phyloP scores from a whole-genome alignment of 2,888 invertebrate species.

The Lobophora halterata region DNA sequence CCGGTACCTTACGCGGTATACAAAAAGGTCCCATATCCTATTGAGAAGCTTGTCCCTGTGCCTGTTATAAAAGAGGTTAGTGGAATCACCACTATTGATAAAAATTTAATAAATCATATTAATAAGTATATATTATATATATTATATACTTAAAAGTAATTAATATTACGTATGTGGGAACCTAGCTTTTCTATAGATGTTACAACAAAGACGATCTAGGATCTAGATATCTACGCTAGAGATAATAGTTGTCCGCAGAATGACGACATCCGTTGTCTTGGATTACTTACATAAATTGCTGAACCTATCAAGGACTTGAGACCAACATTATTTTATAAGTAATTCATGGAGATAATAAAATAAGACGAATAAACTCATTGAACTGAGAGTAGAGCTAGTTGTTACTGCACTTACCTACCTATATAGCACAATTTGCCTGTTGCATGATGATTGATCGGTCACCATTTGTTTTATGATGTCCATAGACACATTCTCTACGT shows the following conservation, averaged over 20 bases:
- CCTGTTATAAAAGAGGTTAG: constrained; percentile 86
- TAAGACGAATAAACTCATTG: constrained; percentile 4
- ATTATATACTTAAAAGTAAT: too few species aligned
- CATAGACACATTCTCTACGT: too few species aligned
- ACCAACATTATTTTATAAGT: too few species aligned
- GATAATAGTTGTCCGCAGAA: constrained; percentile 9
- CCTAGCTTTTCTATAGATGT: too few species aligned
- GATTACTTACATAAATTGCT: not conserved
- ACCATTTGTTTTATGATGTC: too few species aligned
- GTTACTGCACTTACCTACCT: too few species aligned
- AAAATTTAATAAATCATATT: constrained; percentile 10
- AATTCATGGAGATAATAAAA: too few species aligned
- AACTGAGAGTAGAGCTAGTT: not conserved
- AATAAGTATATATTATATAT: too few species aligned
- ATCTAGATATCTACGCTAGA: not conserved
- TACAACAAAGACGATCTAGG: too few species aligned
- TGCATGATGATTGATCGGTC: constrained; percentile 21
- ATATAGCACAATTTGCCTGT: constrained; percentile 28
- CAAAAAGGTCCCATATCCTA: constrained; percentile 85
- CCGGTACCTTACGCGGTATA: constrained; percentile 86
- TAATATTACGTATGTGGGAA: too few species aligned
- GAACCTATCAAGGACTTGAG: not conserved
- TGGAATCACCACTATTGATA: constrained; percentile 26
- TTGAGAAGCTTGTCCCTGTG: constrained; percentile 87
- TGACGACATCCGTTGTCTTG: constrained; percentile 3